Evolutionary conservation across 2,888 invertebrate genomes (phyloP).

Genomic region (Ptychoptera contaminata): DNA sequence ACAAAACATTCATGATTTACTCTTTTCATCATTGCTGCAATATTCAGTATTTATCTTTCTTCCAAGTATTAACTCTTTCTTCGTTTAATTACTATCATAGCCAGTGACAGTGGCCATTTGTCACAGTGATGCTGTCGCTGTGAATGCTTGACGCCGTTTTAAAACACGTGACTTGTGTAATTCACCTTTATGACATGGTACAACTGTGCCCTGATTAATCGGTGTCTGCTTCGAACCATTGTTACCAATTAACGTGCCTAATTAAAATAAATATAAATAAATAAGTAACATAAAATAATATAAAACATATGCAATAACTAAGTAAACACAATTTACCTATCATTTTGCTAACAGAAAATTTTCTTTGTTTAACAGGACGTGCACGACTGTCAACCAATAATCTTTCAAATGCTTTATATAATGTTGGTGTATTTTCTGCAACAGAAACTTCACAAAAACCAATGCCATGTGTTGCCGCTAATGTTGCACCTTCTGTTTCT

Average conservation of each 20-base stretch:
- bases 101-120: constrained; percentile 27
- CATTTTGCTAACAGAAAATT: constrained; percentile 68
- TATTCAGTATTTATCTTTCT: no score
- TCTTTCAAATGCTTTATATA: constrained; percentile 56
- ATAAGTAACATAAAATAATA: not conserved
- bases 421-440: constrained; percentile 58
- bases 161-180: constrained; percentile 39
- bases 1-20: no score
- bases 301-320: not conserved
- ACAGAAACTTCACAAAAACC: constrained; percentile 71
- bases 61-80: constrained; percentile 2
- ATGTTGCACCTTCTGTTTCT: constrained; percentile 50
- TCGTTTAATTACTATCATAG: constrained; percentile 8
- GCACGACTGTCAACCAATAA: constrained; percentile 50
- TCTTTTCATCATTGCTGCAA: no score
- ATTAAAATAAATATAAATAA: not conserved
- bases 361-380: constrained; percentile 43
- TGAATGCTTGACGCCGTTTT: constrained; percentile 40
- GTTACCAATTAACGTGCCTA: constrained; percentile 19
- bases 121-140: constrained; percentile 50
- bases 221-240: constrained; percentile 20
- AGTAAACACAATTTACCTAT: constrained; percentile 37
- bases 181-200: constrained; percentile 43
- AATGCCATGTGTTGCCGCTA: constrained; percentile 49
- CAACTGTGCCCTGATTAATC: constrained; percentile 39